phyloP scores from a whole-genome alignment of 2,888 invertebrate species.

The Lasioglossum oenotherae region DNA sequence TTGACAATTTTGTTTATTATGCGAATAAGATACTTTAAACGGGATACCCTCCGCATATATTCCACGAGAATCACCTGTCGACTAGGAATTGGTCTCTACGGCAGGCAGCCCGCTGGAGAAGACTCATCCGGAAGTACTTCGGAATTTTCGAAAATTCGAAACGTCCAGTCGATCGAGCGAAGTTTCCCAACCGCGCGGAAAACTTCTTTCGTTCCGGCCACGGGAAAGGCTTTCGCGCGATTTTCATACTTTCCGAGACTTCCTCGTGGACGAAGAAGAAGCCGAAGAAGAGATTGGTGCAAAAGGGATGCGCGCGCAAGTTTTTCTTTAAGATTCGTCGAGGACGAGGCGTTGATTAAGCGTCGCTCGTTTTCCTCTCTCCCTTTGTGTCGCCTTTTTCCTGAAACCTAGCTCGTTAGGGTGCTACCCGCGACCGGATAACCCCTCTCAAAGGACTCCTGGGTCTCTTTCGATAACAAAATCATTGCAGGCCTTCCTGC shows the following conservation, averaged over 20 bases:
- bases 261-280: not conserved
- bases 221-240: not conserved
- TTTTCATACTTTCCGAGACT: constrained; percentile 25
- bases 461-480: constrained; percentile 52
- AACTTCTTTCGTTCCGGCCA: constrained; percentile 1
- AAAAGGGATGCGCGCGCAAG: constrained; percentile 9
- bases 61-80: not conserved
- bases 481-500: constrained; percentile 37
- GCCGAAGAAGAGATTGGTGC: constrained; percentile 2
- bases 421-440: constrained; percentile 33
- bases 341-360: constrained; percentile 61
- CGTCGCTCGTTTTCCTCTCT: constrained; percentile 35
- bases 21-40: not conserved
- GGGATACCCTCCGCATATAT: not conserved
- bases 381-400: constrained; percentile 29
- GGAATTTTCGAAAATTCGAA: not conserved
- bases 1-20: too few species aligned
- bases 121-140: not conserved
- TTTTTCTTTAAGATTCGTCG: constrained; percentile 49
- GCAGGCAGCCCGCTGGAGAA: not conserved
- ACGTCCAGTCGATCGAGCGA: not conserved
- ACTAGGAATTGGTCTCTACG: not conserved
- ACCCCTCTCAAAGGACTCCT: constrained; percentile 56
- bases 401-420: constrained; percentile 55
- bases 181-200: not conserved